Evolutionary conservation across 2,797 vertebrate genomes (phyloP).

Genomic region (Odontamblyopus lacepedii): DNA sequence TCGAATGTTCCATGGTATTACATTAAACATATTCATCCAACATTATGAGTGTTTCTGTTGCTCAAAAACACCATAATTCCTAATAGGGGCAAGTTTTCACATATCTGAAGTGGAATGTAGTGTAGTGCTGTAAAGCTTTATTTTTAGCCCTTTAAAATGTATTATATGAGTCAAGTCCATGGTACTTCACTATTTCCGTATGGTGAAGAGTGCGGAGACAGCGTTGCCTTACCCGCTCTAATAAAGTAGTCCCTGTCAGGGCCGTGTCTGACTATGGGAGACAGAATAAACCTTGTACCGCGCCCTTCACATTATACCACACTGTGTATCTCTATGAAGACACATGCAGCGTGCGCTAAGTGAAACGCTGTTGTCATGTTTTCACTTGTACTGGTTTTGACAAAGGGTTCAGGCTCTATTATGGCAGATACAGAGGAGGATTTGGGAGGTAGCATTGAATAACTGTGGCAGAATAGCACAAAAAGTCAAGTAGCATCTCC

Average conservation of each 20-base stretch:
- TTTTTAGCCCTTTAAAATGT: too few relatives aligned
- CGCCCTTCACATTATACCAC: slow-evolving; percentile 24
- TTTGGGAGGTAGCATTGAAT: slow-evolving; percentile 29
- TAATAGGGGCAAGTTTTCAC: too few relatives aligned
- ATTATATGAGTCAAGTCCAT: background rate
- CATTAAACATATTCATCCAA: too few relatives aligned
- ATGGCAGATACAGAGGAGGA: slow-evolving; percentile 17
- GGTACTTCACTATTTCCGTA: slow-evolving; percentile 35
- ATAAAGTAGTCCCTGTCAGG: slow-evolving; percentile 22
- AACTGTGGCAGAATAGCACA: slow-evolving; percentile 25
- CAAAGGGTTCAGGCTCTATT: slow-evolving; percentile 26
- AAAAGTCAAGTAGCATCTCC: slow-evolving; percentile 32
- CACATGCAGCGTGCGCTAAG: slow-evolving; percentile 7
- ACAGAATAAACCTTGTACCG: slow-evolving; percentile 27
- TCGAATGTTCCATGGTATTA: too few relatives aligned
- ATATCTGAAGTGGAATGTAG: too few relatives aligned
- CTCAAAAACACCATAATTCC: too few relatives aligned
- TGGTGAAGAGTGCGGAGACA: slow-evolving; percentile 35
- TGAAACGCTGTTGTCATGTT: slow-evolving; percentile 35
- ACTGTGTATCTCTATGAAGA: slow-evolving; percentile 19
- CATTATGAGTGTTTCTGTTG: too few relatives aligned
- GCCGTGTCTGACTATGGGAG: slow-evolving; percentile 15
- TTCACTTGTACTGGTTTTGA: slow-evolving; percentile 19
- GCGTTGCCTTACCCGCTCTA: slow-evolving; percentile 43
- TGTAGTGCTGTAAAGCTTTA: too few relatives aligned